phyloP scores from a whole-genome alignment of 2,113 vertebrate genomes.

The Sphyrna mokarran region DNA sequence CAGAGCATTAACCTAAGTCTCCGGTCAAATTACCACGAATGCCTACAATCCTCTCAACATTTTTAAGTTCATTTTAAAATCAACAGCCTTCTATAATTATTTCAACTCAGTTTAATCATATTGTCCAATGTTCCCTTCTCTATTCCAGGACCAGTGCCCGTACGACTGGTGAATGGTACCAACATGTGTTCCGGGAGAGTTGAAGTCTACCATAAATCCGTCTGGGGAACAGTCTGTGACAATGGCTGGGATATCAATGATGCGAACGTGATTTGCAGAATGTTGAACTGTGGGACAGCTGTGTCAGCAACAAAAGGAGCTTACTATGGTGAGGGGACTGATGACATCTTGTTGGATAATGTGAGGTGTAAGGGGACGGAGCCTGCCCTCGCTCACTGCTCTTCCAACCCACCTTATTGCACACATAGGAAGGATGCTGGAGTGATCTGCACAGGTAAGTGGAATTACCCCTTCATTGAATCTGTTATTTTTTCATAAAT shows the following conservation, averaged over 20 bases:
- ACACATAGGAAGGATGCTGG: not conserved
- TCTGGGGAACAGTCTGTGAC: not conserved
- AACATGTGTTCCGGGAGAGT: not conserved
- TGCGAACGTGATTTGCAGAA: not conserved
- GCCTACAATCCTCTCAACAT: not conserved
- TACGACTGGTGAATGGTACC: not conserved
- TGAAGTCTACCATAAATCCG: not conserved
- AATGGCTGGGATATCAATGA: not conserved
- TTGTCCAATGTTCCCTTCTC: not conserved
- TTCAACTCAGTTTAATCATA: not conserved
- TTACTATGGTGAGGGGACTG: not conserved
- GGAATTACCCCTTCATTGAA: not conserved
- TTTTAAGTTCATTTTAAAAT: not conserved
- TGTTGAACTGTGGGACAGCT: not conserved
- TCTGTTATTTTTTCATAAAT: not conserved
- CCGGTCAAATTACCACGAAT: not conserved
- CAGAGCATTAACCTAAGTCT: conserved; percentile 23
- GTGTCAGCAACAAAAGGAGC: not conserved
- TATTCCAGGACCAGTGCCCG: not conserved
- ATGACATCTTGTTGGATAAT: not conserved
- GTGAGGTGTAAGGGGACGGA: not conserved
- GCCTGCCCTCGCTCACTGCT: not conserved
- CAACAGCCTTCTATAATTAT: not conserved
- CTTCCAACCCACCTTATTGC: not conserved
- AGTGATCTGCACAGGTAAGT: not conserved